Conservation (phyloP, 1,140 invertebrate species). For the Harlomillsia oculata region DNA sequence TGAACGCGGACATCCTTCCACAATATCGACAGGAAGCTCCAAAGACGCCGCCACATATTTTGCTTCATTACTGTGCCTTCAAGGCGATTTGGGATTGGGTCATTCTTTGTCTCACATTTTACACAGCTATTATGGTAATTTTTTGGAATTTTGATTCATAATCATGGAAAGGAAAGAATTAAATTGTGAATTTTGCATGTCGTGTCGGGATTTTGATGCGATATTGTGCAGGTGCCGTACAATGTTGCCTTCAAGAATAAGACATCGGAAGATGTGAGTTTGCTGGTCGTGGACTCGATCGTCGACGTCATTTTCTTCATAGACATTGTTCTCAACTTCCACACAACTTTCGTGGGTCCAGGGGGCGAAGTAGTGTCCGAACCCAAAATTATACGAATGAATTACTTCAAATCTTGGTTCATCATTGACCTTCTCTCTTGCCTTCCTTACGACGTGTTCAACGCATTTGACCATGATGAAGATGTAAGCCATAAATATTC, state of each 20-base stretch:
- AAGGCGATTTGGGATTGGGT: constrained; percentile 99
- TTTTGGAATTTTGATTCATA: not conserved
- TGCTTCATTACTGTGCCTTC: constrained; percentile 96
- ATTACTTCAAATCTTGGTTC: constrained; percentile 99
- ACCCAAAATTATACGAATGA: constrained; percentile 93
- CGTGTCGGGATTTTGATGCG: not conserved
- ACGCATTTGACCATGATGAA: constrained; percentile 98
- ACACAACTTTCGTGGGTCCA: constrained; percentile 98
- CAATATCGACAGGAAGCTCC: constrained; percentile 99
- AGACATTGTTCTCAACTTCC: constrained; percentile 99
- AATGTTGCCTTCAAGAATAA: constrained; percentile 99
- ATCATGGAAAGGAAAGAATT: too few relatives aligned
- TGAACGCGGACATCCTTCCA: constrained; percentile 93
- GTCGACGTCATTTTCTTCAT: constrained; percentile 99
- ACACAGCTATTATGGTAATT: constrained; percentile 99
- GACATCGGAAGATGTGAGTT: constrained; percentile 94
- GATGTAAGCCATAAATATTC: too few relatives aligned
- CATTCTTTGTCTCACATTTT: constrained; percentile 98
- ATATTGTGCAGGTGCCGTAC: constrained; percentile 78
- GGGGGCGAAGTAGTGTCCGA: constrained; percentile 81
- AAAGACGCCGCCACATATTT: constrained; percentile 95
- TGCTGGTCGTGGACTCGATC: constrained; percentile 94
- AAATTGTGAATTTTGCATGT: too few relatives aligned
- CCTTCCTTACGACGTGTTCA: constrained; percentile 99
- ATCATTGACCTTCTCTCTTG: constrained; percentile 98